Conservation (phyloP, 2,888 invertebrate species). For the Drosophila quinaria region DNA sequence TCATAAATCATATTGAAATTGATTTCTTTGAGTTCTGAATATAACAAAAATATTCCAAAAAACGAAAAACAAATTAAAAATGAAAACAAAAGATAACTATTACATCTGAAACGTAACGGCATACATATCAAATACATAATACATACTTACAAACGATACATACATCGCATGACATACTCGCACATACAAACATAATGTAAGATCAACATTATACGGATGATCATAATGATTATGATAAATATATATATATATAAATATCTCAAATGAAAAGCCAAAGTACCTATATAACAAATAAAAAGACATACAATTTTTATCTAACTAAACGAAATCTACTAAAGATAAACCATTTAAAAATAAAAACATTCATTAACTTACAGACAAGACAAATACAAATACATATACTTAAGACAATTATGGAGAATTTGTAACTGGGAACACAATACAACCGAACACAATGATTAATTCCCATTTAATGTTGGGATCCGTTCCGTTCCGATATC, state of each 20-base stretch:
- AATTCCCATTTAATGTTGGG: neutral
- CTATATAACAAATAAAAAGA: slow-evolving; percentile 64
- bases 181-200: slow-evolving; percentile 31
- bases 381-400: slow-evolving; percentile 30
- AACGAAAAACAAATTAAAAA: neutral
- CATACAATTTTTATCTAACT: slow-evolving; percentile 67
- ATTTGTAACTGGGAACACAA: slow-evolving; percentile 31
- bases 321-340: slow-evolving; percentile 47
- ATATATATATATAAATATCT: slow-evolving; percentile 35
- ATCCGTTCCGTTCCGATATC: slow-evolving; percentile 15
- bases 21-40: slow-evolving; percentile 28
- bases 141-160: slow-evolving; percentile 29
- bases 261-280: slow-evolving; percentile 79
- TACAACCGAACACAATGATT: neutral
- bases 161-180: slow-evolving; percentile 59
- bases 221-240: slow-evolving; percentile 16
- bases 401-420: slow-evolving; percentile 51
- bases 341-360: slow-evolving; percentile 45
- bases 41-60: neutral
- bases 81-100: slow-evolving; percentile 5
- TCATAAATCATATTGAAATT: slow-evolving; percentile 9
- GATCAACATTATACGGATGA: slow-evolving; percentile 23
- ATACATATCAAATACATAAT: slow-evolving; percentile 82
- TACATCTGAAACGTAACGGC: slow-evolving; percentile 77
- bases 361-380: slow-evolving; percentile 41